Evolutionary conservation across 2,888 invertebrate genomes (phyloP), one percentile per base, ranked within the genome.

Genomic region (Hipparchia sbordonii): DNA sequence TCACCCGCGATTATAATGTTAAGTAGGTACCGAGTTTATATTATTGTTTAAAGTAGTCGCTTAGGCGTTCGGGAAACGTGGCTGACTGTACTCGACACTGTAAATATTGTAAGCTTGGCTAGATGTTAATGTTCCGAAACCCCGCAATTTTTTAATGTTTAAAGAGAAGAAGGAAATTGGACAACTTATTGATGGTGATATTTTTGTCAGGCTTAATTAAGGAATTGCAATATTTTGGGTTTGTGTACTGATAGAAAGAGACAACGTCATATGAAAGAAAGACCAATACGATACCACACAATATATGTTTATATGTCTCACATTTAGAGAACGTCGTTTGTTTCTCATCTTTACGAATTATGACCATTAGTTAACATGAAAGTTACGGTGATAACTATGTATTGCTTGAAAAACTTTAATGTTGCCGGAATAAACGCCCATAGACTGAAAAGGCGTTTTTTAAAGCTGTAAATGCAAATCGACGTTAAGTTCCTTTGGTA

Each of bases 401-500:
- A 57, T 68, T 54, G 69, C 69, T 69, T 62, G 39, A 33, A 12
- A 54, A 60, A 72, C 61, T 71, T 71, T 23, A 54, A 67, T 51
- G 72, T 65, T 33, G 52, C 59, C 52, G 45, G 68, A 45, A 66
- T 67, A 61, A 74, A 52, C 6, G 66, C 39, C 66, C 73, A 73
- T 73, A 75, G 75, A 71, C 73, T 70, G 48, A 61, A 73, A 60
- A 60, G 8, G 48, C 57, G 59, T 71, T 72, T 70, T 63, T 70
- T 70, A 56, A 69, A 67, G 52, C 56, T 33, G 67, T 52, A 61
- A 61, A 69, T 71, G 65, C 66, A 71, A 73, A 68, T 72, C 72
- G 72, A 71, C 70, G 48, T 73, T 73, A 67, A 67, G 71, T 73
- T 73, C 56, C 67, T 71, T 75, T 72, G 67, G 67, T 72, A 73